These are phyloP conservation scores for Drosophila diplacantha DNA, from an alignment of 2,888 invertebrate genomes.

Conservation along the genomic window DNA sequence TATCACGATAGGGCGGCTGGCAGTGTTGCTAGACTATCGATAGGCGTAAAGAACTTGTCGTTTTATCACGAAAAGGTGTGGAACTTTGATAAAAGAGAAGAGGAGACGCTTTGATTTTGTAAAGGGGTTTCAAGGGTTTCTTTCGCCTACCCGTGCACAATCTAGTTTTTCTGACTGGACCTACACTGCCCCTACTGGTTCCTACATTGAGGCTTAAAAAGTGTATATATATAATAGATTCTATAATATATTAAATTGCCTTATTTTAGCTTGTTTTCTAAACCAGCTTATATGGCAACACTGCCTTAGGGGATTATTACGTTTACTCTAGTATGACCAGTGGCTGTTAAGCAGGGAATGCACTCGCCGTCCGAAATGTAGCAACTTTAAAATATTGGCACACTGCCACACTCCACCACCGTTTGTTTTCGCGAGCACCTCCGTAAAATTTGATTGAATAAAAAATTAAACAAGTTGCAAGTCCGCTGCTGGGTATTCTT, in stretches of 20 bases:
- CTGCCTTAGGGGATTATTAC: background rate
- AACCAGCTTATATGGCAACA: background rate
- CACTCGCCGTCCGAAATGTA: too few species aligned
- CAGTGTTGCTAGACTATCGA: background rate
- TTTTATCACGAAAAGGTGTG: background rate
- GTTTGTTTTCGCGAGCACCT: constrained; percentile 3
- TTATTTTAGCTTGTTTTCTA: background rate
- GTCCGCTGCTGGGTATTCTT: constrained; percentile 1
- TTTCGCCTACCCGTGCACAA: too few species aligned
- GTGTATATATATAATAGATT: too few species aligned
- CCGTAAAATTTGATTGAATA: constrained; percentile 6
- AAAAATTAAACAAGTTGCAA: constrained; percentile 5
- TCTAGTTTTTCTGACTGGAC: too few species aligned
- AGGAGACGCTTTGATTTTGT: too few species aligned
- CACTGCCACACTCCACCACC: constrained; percentile 1
- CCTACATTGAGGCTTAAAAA: too few species aligned
- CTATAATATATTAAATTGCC: too few species aligned
- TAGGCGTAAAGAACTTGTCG: background rate
- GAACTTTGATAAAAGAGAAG: too few species aligned
- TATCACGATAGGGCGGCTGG: background rate
- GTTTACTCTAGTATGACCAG: background rate
- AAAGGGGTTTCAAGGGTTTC: too few species aligned
- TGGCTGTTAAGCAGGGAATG: background rate
- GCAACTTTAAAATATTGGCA: background rate
- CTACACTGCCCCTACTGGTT: too few species aligned